Conservation (phyloP, 2,797 vertebrate genomes). For the Xenops minutus region DNA sequence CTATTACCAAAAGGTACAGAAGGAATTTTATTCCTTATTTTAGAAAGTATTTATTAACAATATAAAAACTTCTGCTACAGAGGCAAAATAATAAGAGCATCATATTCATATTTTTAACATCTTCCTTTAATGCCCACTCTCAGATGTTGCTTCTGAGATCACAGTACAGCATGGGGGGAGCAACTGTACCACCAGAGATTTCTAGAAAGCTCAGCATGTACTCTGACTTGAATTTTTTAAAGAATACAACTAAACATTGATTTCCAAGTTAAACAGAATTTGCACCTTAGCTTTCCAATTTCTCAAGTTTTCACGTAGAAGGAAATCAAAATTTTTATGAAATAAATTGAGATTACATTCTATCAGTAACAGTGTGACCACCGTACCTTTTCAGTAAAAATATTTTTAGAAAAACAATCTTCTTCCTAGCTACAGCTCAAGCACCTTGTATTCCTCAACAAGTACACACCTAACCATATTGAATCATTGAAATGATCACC, state of each 20-base stretch:
- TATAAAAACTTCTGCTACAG: neutral
- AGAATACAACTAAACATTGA: neutral
- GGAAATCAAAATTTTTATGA: neutral
- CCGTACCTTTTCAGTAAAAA: neutral
- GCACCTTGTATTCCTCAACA: neutral
- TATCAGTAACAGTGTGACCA: neutral
- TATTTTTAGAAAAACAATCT: neutral
- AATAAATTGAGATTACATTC: neutral
- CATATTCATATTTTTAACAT: neutral
- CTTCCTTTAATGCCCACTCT: neutral
- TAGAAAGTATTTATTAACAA: neutral
- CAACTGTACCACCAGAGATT: neutral
- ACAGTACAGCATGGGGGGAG: neutral
- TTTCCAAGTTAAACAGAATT: neutral
- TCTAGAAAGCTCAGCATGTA: neutral
- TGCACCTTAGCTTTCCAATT: neutral
- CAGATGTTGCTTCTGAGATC: neutral
- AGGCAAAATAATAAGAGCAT: neutral
- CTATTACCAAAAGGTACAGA: neutral
- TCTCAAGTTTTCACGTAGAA: neutral
- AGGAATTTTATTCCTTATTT: neutral
- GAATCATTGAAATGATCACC: neutral
- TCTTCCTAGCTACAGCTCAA: neutral
- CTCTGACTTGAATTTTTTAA: neutral
- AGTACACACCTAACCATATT: neutral